phyloP scores from a whole-genome alignment of 2,888 invertebrate genomes.

The Amphipyra tragopoginis region DNA sequence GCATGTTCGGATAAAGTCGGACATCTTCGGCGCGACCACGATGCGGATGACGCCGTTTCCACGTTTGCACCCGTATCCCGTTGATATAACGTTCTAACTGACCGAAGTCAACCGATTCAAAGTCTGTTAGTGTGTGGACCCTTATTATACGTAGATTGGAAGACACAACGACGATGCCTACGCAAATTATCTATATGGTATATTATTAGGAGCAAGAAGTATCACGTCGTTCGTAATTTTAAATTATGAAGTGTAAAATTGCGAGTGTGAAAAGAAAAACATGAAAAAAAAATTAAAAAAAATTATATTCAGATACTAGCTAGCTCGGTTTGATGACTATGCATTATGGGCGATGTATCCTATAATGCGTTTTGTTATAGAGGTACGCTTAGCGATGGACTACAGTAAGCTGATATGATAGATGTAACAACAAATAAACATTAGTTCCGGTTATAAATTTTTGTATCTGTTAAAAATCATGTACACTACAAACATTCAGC shows the following conservation, averaged over 20 bases:
- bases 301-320: too few relatives aligned
- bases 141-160: not conserved
- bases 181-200: not conserved
- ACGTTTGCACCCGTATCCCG: constrained; percentile 13
- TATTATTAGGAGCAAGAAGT: not conserved
- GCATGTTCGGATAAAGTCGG: not conserved
- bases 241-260: not conserved
- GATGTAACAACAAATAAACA: constrained; percentile 8
- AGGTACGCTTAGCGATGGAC: too few relatives aligned
- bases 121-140: not conserved
- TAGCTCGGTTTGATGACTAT: too few relatives aligned
- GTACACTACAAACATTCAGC: not conserved
- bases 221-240: not conserved
- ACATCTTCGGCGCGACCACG: not conserved
- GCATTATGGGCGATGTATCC: too few relatives aligned
- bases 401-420: too few relatives aligned
- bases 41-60: not conserved
- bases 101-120: not conserved
- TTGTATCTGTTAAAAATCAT: too few relatives aligned
- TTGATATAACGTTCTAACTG: not conserved
- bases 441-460: constrained; percentile 32
- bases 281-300: too few relatives aligned
- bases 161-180: not conserved
- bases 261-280: not conserved
- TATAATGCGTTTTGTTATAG: too few relatives aligned